A percentile compares a stretch with the other conserved stretches of the same genome.
phyloP scores from a whole-genome alignment of 2,113 vertebrate species.

The Neotoma lepida region DNA sequence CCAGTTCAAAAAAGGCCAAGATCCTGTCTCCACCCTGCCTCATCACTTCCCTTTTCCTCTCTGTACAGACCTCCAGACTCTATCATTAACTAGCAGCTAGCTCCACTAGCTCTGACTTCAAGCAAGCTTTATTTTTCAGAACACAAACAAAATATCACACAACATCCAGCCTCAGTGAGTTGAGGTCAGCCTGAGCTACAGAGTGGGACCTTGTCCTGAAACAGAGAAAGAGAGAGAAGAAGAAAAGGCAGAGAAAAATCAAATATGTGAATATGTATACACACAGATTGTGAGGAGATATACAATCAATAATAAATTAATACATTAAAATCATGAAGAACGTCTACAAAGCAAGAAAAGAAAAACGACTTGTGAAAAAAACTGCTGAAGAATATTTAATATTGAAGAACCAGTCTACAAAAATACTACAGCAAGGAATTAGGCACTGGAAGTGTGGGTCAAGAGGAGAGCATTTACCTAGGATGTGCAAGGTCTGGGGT shows the following conservation, averaged over 20 bases:
- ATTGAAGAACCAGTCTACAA: not conserved
- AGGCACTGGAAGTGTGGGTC: not conserved
- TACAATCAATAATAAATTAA: not conserved
- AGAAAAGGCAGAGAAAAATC: not conserved
- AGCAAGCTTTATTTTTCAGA: too few species aligned
- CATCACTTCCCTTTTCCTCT: too few species aligned
- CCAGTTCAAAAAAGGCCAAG: too few species aligned
- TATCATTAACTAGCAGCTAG: too few species aligned
- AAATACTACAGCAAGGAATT: not conserved
- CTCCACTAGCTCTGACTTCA: too few species aligned
- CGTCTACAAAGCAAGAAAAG: slow-evolving; percentile 13
- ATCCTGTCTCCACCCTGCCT: too few species aligned
- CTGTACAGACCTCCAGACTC: too few species aligned
- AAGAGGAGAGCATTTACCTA: not conserved
- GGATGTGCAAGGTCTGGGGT: not conserved
- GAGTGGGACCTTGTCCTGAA: not conserved
- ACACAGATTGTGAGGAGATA: not conserved
- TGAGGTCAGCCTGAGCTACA: not conserved
- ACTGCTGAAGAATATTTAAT: not conserved
- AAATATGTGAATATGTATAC: not conserved
- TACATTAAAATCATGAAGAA: not conserved
- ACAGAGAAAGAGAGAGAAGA: not conserved
- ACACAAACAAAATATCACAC: too few species aligned
- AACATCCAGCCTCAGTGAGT: not conserved
- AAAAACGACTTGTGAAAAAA: slow-evolving; percentile 9